Evolutionary conservation across 2,888 invertebrate species (phyloP).

Genomic region (Andrena haemorrhoa): DNA sequence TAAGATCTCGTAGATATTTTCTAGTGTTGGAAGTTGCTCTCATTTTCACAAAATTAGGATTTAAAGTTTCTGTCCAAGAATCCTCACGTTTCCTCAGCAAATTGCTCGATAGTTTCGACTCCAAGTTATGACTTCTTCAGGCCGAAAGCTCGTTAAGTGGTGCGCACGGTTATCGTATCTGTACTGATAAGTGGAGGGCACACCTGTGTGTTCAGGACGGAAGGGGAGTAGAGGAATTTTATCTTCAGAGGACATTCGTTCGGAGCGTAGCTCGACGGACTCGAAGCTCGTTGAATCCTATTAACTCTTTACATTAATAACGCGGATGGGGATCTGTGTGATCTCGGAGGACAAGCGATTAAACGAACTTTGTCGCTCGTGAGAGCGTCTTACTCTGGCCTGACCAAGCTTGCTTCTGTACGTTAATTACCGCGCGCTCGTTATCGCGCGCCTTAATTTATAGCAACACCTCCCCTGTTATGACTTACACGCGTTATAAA

Average conservation of each 20-base stretch:
- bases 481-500: constrained; percentile 63
- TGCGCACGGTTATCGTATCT: constrained; percentile 29
- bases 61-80: neutral
- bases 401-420: constrained; percentile 46
- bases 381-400: constrained; percentile 30
- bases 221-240: neutral
- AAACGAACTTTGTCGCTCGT: constrained; percentile 39
- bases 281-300: neutral
- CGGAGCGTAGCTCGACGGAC: neutral
- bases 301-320: neutral
- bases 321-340: neutral
- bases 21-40: neutral
- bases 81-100: neutral
- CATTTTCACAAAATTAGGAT: neutral
- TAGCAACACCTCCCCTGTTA: constrained; percentile 48
- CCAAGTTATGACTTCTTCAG: constrained; percentile 14
- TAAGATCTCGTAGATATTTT: too few relatives aligned
- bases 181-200: neutral
- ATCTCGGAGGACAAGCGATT: constrained; percentile 12
- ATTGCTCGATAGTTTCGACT: neutral
- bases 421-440: constrained; percentile 55
- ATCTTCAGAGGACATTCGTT: neutral
- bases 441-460: constrained; percentile 51
- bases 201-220: constrained; percentile 23
- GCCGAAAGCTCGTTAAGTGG: neutral